A percentile compares a stretch with the other conserved stretches of the same genome.
Evolutionary conservation across 2,797 vertebrate species (phyloP).

Genomic region (Dermochelys coriacea): DNA sequence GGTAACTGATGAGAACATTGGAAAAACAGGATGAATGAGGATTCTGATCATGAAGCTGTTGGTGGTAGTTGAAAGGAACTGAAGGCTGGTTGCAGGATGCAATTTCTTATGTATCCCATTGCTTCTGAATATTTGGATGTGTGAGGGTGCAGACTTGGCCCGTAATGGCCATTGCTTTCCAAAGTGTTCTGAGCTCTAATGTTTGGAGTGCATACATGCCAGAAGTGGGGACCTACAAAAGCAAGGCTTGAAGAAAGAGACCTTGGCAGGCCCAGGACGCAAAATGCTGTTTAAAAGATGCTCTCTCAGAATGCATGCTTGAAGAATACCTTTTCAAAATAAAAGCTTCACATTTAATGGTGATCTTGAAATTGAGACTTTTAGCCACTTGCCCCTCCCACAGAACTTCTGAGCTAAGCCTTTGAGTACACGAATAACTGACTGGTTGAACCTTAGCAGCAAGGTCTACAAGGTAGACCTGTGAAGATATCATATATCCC

Average conservation of each 20-base stretch:
- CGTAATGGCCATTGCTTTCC: accelerated
- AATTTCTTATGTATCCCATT: constrained; percentile 26
- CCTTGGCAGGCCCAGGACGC: not conserved
- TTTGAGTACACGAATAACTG: not conserved
- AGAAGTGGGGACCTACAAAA: not conserved
- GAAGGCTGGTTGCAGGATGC: constrained; percentile 26
- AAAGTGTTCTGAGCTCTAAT: not conserved
- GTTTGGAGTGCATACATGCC: constrained; percentile 11
- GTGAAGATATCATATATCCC: not conserved
- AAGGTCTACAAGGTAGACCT: not conserved
- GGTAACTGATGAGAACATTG: constrained; percentile 20
- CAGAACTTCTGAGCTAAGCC: not conserved
- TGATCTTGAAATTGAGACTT: too few relatives aligned
- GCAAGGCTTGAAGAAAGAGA: not conserved
- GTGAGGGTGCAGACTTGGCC: constrained; percentile 46
- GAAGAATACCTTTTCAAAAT: not conserved
- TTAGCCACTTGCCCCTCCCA: too few relatives aligned
- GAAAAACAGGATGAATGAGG: constrained; percentile 52
- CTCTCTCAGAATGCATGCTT: not conserved
- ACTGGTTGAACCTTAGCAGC: not conserved
- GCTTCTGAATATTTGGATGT: constrained; percentile 60
- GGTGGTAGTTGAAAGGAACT: constrained; percentile 45
- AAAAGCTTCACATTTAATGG: not conserved
- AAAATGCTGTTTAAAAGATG: too few relatives aligned
- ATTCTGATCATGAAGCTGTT: constrained; percentile 56